phyloP scores from a whole-genome alignment of 37 sponge, comb jelly and placozoan genomes.

The Hexactinellida sp. region DNA sequence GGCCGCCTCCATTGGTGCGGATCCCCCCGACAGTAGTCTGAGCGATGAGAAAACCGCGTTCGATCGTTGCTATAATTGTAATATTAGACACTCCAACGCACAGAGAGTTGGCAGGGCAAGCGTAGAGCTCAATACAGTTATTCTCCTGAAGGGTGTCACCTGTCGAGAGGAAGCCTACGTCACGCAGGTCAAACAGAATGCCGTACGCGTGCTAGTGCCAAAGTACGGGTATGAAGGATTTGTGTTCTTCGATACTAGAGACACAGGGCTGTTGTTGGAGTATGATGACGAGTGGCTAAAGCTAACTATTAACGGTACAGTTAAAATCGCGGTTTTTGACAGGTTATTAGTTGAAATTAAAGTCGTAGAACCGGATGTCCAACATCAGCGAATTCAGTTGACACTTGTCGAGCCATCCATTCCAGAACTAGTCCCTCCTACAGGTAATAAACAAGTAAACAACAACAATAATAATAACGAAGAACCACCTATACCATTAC shows the following conservation, averaged over 20 bases:
- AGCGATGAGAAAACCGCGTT: conserved; percentile 60
- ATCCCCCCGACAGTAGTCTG: conserved; percentile 68
- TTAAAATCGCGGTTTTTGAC: conserved; percentile 52
- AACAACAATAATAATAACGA: conserved; percentile 8
- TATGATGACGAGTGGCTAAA: conserved; percentile 22
- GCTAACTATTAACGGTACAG: conserved; percentile 19
- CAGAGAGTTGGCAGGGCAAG: conserved; percentile 81
- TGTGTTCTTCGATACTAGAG: conserved; percentile 42
- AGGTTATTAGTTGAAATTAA: conserved; percentile 44
- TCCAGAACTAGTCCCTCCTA: conserved; percentile 26
- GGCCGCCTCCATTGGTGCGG: conserved; percentile 63
- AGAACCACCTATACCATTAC: not conserved
- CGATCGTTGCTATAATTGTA: conserved; percentile 67
- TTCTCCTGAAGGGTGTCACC: conserved; percentile 65
- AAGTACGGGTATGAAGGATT: conserved; percentile 73
- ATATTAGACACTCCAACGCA: conserved; percentile 82
- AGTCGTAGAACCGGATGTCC: conserved; percentile 51
- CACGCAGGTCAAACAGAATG: conserved; percentile 64
- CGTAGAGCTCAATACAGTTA: conserved; percentile 67
- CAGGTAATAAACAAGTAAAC: not conserved
- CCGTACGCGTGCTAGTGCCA: conserved; percentile 75
- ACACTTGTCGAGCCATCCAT: conserved; percentile 48
- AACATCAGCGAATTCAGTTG: conserved; percentile 52
- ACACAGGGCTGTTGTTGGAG: not conserved
- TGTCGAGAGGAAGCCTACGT: conserved; percentile 64